Percentiles rank a stretch among this genome's conserved stretches.
Conservation (phyloP, 1,140 invertebrate species). For the Ganaspis sp. region DNA sequence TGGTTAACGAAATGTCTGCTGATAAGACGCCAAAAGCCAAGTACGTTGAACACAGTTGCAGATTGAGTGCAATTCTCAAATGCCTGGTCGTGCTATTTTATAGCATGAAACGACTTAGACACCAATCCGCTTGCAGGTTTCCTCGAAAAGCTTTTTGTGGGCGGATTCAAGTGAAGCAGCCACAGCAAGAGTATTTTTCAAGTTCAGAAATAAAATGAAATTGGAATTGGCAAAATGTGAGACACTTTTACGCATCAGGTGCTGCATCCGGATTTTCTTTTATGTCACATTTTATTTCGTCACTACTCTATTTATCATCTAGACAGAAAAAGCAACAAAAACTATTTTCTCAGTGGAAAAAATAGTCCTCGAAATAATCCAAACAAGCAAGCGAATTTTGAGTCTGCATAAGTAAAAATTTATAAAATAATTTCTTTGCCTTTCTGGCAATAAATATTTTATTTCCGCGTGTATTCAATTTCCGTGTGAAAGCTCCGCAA, state of each 20-base stretch:
- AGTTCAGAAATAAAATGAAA: neutral
- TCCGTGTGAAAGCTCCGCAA: neutral
- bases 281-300: too few species aligned
- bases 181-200: neutral
- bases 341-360: too few species aligned
- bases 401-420: too few species aligned
- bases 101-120: constrained; percentile 13
- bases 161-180: neutral
- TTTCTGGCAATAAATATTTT: neutral
- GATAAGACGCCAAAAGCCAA: neutral
- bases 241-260: neutral
- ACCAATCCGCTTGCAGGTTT: constrained; percentile 8
- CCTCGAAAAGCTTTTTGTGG: neutral
- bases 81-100: constrained; percentile 8
- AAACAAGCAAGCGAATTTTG: too few species aligned
- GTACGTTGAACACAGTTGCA: constrained; percentile 3
- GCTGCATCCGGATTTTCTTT: too few species aligned
- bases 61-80: constrained; percentile 13
- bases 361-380: too few species aligned
- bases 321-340: too few species aligned
- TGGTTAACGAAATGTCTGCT: neutral
- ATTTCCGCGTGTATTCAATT: neutral
- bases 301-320: too few species aligned
- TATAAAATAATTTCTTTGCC: neutral
- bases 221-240: neutral